Evolutionary conservation across 2,888 invertebrate genomes (phyloP).

Genomic region (Drosophila kambysellisi): DNA sequence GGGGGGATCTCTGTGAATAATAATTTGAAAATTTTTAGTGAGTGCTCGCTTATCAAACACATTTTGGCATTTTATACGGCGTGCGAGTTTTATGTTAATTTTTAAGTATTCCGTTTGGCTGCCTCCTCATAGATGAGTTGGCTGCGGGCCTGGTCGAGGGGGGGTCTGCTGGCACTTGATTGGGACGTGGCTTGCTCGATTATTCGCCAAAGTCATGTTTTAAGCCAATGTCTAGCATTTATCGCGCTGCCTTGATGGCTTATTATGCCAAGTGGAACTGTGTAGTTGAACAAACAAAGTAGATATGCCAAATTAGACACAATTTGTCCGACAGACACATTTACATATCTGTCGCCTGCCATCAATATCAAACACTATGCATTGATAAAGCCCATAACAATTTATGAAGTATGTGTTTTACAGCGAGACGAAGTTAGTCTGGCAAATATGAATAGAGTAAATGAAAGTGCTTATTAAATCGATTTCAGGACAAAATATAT

Average conservation of each 20-base stretch:
- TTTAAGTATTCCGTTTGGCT: constrained; percentile 54
- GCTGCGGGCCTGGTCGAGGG: background rate
- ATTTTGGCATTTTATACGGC: constrained; percentile 70
- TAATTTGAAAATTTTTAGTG: constrained; percentile 53
- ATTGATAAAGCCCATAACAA: background rate
- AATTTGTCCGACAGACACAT: constrained; percentile 1
- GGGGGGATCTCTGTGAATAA: constrained; percentile 22
- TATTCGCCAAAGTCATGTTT: constrained; percentile 5
- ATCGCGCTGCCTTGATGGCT: background rate
- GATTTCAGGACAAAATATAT: background rate
- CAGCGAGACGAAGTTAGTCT: no score
- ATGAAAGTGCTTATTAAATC: background rate
- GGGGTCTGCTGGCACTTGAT: background rate
- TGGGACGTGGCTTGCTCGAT: constrained; percentile 1
- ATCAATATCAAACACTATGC: background rate
- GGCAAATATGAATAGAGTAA: background rate
- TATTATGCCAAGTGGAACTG: constrained; percentile 21
- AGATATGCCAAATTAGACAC: constrained; percentile 14
- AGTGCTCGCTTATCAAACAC: constrained; percentile 58
- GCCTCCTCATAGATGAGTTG: constrained; percentile 12
- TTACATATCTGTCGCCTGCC: constrained; percentile 1
- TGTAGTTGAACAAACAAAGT: constrained; percentile 21
- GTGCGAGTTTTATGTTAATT: constrained; percentile 73
- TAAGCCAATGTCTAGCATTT: constrained; percentile 13
- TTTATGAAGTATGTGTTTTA: background rate